phyloP scores from a whole-genome alignment of 2,797 vertebrate genomes.

The Clamator glandarius region DNA sequence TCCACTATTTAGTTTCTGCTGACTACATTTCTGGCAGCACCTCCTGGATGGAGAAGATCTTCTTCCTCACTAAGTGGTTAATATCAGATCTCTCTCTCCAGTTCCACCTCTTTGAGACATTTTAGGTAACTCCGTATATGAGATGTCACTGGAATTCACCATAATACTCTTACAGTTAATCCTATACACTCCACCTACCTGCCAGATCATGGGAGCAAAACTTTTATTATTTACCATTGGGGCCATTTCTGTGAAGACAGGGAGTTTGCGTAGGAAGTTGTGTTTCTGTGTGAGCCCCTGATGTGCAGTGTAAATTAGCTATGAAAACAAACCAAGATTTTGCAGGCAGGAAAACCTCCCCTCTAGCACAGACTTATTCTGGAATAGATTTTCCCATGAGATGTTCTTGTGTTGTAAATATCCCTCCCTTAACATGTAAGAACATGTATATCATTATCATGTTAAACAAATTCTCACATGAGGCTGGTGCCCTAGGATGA shows the following conservation, averaged over 20 bases:
- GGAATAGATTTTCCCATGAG: background rate
- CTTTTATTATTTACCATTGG: background rate
- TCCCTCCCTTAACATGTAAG: background rate
- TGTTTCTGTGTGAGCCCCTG: background rate
- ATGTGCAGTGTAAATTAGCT: accelerated
- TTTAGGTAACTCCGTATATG: background rate
- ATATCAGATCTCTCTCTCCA: background rate
- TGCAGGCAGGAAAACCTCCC: background rate
- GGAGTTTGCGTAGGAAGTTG: background rate
- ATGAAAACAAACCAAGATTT: background rate
- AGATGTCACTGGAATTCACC: background rate
- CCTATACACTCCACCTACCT: background rate
- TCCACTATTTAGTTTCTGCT: background rate
- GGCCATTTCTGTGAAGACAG: background rate
- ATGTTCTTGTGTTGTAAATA: background rate
- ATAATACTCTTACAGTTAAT: background rate
- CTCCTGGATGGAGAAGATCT: background rate
- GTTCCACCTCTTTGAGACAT: background rate
- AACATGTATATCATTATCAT: background rate
- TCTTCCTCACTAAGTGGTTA: background rate
- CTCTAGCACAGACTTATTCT: background rate
- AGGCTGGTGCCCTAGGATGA: background rate
- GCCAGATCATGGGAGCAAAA: background rate
- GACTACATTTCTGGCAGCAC: background rate
- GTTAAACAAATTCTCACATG: background rate